Percentiles rank a stretch among this genome's conserved stretches.
phyloP scores from a whole-genome alignment of 2,113 vertebrate genomes.

The Eulacestoma nigropectus region DNA sequence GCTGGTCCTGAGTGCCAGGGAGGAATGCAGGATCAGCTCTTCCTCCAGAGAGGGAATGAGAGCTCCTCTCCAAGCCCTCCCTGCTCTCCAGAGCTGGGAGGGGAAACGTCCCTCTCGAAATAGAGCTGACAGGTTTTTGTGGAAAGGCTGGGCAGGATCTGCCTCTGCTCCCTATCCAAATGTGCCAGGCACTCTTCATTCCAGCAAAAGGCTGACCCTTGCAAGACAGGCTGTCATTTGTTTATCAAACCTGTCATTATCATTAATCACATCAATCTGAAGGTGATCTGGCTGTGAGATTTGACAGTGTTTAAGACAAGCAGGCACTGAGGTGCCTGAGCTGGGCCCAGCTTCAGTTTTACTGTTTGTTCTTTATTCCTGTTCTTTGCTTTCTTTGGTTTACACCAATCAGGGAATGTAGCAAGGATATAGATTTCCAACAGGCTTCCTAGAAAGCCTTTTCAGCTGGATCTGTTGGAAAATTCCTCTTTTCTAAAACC shows the following conservation, averaged over 20 bases:
- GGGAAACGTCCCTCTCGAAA: too few species aligned
- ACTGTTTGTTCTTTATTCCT: neutral
- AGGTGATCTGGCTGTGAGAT: neutral
- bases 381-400: neutral
- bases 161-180: neutral
- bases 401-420: neutral
- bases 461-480: neutral
- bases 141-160: neutral
- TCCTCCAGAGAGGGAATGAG: neutral
- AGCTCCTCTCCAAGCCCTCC: neutral
- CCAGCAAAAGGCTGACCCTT: neutral
- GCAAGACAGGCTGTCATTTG: conserved; percentile 21
- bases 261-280: neutral
- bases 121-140: neutral
- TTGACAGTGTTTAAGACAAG: neutral
- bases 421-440: neutral
- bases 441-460: neutral
- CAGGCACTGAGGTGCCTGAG: neutral
- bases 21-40: neutral
- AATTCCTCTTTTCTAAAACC: neutral
- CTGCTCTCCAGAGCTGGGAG: neutral
- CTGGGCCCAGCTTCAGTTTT: neutral
- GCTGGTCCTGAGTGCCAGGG: neutral
- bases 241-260: neutral
- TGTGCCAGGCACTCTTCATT: neutral